Evolutionary conservation across 2,797 vertebrate genomes (phyloP), one percentile per base, ranked within the genome.

Genomic region (Liparis tanakae): DNA sequence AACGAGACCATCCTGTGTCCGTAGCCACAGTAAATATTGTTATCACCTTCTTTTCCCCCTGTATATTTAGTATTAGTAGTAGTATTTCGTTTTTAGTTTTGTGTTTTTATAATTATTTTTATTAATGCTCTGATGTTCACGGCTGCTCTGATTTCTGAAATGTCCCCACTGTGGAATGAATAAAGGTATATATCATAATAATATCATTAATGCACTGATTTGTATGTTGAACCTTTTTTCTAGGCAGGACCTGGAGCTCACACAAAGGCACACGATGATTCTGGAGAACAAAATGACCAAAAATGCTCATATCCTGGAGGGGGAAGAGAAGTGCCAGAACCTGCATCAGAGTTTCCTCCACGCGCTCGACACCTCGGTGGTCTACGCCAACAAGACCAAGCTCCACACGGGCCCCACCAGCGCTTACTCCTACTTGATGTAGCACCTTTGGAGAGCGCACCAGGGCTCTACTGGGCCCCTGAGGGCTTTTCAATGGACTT

Each of bases 261-360:
- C 12, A n/a, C 12, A 4, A 15, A 61, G 37, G n/a, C 62, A 10
- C 4, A 68, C 85, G 61, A 44, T n/a, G 44, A 22, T 17, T 43
- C 25, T 79, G 55, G 78, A 81, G 22, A 25, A 78, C 12, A 78
- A 76, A 66, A 56, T 85, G 58, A n/a, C 17, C 8, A 53, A 65
- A 62, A 76, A 55, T 20, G 20, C 39, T 15, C n/a, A 5, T 7
- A 12, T 5, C 36, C 44, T 81, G 20, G 50, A 77, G 10, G 39
- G 59, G 46, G 41, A 63, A 18, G 55, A 73, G 53, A 76, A 39
- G 20, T 81, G 74, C n/a, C 55, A 68, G 39, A 62, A 18, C 58
- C 50, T 81, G 53, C 74, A 67, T 51, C 62, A 61, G 58, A 69
- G 33, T 59, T 73, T 75, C 34, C 39, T 54, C 30, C 46, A 56